These are phyloP conservation scores for Neotoma lepida DNA, from an alignment of 2,113 vertebrate species.

Conservation along the genomic window DNA sequence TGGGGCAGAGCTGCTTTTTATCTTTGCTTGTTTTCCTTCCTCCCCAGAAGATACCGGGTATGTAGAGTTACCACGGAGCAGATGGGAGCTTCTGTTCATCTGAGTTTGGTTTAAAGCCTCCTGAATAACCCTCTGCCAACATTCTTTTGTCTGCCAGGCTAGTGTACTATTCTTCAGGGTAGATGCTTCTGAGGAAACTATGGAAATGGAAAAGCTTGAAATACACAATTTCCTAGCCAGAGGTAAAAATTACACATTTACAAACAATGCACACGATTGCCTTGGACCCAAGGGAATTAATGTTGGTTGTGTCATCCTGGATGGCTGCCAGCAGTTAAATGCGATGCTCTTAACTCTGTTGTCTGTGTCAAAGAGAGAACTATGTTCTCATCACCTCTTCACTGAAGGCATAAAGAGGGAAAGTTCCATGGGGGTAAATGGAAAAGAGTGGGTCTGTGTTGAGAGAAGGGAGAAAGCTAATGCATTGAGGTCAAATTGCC, in stretches of 20 bases:
- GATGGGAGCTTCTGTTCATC: background rate
- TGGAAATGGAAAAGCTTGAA: constrained; percentile 39
- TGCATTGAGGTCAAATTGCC: constrained; percentile 13
- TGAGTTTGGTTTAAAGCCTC: background rate
- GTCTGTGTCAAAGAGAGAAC: constrained; percentile 17
- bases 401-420: constrained; percentile 14
- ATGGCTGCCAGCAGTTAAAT: constrained; percentile 21
- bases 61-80: background rate
- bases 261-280: constrained; percentile 15
- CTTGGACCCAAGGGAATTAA: background rate
- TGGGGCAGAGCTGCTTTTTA: background rate
- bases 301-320: background rate
- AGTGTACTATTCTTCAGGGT: background rate
- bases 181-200: constrained; percentile 25
- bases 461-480: constrained; percentile 16
- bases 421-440: constrained; percentile 38
- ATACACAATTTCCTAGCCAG: background rate
- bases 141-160: background rate
- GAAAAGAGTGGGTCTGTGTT: constrained; percentile 38
- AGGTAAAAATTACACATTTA: background rate
- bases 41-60: background rate
- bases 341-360: background rate
- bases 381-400: constrained; percentile 10
- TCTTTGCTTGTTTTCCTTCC: background rate
- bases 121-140: background rate